Base-by-base conservation (phyloP, 1,140 invertebrate species). In the Penaeus indicus region DNA sequence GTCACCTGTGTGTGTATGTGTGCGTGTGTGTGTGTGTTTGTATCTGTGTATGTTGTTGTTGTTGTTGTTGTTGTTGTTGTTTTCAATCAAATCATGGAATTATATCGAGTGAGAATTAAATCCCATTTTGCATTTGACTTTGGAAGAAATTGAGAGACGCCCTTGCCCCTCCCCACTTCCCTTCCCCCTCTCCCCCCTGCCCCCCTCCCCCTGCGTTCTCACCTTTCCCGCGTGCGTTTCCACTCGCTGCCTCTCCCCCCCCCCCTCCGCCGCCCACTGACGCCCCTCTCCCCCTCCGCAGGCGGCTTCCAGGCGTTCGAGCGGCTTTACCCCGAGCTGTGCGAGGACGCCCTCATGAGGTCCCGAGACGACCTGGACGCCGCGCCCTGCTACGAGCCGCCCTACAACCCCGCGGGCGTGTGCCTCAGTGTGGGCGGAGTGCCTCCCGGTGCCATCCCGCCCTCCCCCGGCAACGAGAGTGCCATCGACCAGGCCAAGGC, bases 401-500 rank as follows among this genome's bases (percentile, higher is more conserved):
- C 82, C 83, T 89, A 75, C 61, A 54, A 94, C 90, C 95, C 96
- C 91, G 94, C 94, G 91, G 95, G 95, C 85, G 92, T 95, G 22
- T 79, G 72, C 1, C 42, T 80, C 18, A 38, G 72, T 63, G 67
- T 89, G 86, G 25, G 86, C 82, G 62, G 47, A 0, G 47, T 54
- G 47, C 47, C 47, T 10, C 47, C 62, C 61, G 82, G 80, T 60
- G 69, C 63, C 77, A 64, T 77, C 22, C 90, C 89, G 11, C 77
- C 91, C 22, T 91, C 91, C 89, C 82, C 88, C 61, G 89, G 90
- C 90, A 91, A 87, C 72, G 90, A 91, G 78, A 92, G 92, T 11
- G 95, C 96, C 92, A 96, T 97, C 90, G 96, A 97, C 93, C 95
- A 94, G 84, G 95, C 96, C 91, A 96, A 95, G 5, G 96, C 96